Conservation (phyloP, 2,888 invertebrate species). For the Mimachlamys varia region DNA sequence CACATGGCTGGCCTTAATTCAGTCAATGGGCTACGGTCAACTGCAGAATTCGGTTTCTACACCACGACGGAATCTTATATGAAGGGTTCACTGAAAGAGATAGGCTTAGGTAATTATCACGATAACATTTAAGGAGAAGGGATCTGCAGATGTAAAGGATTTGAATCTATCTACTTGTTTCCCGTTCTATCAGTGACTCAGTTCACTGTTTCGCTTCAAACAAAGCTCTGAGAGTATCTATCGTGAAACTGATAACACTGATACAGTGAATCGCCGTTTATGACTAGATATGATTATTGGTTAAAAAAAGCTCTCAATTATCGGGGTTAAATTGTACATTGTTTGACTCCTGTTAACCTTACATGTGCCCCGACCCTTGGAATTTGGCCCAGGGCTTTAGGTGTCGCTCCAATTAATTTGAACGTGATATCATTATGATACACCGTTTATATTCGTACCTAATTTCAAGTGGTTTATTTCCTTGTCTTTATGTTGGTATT, state of each 20-base stretch:
- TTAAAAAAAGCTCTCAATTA: background rate
- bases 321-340: background rate
- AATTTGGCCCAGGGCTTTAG: background rate
- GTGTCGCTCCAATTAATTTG: conserved; percentile 34
- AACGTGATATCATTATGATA: background rate
- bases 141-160: background rate
- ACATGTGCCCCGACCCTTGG: conserved; percentile 14
- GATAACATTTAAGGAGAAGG: background rate
- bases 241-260: background rate
- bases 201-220: background rate
- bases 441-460: background rate
- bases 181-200: background rate
- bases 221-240: background rate
- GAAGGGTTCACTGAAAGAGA: conserved; percentile 21
- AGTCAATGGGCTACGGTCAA: conserved; percentile 36
- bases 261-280: background rate
- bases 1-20: conserved; percentile 18
- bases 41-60: background rate
- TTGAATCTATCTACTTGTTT: background rate
- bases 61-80: conserved; percentile 5
- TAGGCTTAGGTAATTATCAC: conserved; percentile 19
- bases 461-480: background rate
- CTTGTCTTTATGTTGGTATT: background rate
- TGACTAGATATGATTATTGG: conserved; percentile 31
- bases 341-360: background rate